These are phyloP conservation scores for Scaptomyza caliginosa DNA, from an alignment of 2,888 invertebrate genomes.

Conservation along the genomic window DNA sequence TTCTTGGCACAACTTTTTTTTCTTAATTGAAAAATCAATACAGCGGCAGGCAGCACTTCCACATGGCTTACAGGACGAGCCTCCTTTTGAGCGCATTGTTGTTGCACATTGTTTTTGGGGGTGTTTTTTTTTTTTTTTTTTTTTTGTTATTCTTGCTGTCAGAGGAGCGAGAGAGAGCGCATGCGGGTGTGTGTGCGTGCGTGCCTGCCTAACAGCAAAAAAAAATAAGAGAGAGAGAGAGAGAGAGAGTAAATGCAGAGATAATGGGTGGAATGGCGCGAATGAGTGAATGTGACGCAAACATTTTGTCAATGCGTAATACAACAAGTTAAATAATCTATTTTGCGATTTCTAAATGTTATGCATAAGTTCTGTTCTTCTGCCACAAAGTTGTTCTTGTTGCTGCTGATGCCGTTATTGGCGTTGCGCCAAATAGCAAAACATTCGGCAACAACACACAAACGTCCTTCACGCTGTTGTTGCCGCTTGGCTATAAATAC, in stretches of 20 bases:
- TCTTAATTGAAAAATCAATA: slow-evolving; percentile 58
- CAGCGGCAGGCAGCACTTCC: slow-evolving; percentile 7
- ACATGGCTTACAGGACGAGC: slow-evolving; percentile 65
- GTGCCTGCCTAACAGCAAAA: not conserved
- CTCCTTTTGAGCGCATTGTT: slow-evolving; percentile 61
- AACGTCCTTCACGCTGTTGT: slow-evolving; percentile 44
- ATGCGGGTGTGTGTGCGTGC: not conserved
- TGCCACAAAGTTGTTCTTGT: slow-evolving; percentile 8
- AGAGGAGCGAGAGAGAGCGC: not conserved
- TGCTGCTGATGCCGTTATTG: slow-evolving; percentile 19
- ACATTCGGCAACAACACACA: slow-evolving; percentile 21
- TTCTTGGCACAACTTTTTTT: slow-evolving; percentile 21
- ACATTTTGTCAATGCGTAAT: slow-evolving; percentile 49
- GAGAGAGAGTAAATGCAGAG: not conserved
- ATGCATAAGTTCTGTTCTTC: slow-evolving; percentile 34
- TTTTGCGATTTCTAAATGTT: slow-evolving; percentile 44
- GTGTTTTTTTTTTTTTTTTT: slow-evolving; percentile 14
- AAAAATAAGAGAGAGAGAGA: not conserved
- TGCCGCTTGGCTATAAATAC: slow-evolving; percentile 35
- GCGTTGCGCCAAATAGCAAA: slow-evolving; percentile 52
- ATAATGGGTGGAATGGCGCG: not conserved
- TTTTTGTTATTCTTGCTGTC: slow-evolving; percentile 1
- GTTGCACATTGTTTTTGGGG: slow-evolving; percentile 21
- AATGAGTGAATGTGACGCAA: slow-evolving; percentile 41
- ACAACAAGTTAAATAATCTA: slow-evolving; percentile 53